Percentiles rank a stretch among this genome's conserved stretches.
These are phyloP conservation scores for Vollenhovia emeryi DNA, from an alignment of 1,140 invertebrate species.

Conservation along the genomic window DNA sequence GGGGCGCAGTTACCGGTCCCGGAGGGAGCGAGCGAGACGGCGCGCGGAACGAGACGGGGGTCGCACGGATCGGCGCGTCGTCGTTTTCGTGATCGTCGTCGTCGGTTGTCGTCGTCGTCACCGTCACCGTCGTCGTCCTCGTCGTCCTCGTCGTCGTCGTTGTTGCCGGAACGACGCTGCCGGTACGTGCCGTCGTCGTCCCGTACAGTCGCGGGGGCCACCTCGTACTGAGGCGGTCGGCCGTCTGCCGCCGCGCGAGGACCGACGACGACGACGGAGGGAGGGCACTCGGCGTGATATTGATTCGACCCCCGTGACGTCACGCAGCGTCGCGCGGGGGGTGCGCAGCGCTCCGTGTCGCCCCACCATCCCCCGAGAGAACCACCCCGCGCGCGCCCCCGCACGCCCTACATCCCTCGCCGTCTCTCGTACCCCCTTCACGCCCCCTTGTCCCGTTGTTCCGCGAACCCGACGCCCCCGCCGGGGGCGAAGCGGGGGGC, in stretches of 20 bases:
- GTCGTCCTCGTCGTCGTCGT: slow-evolving; percentile 61
- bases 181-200: slow-evolving; percentile 70
- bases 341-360: slow-evolving; percentile 54
- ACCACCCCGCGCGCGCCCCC: not conserved
- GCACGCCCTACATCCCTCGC: slow-evolving; percentile 18
- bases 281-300: slow-evolving; percentile 76
- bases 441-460: not conserved
- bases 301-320: slow-evolving; percentile 83
- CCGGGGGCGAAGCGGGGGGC: slow-evolving; percentile 70
- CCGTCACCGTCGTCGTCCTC: slow-evolving; percentile 25
- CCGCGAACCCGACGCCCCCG: slow-evolving; percentile 37
- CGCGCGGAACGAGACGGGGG: not conserved
- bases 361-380: not conserved
- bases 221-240: slow-evolving; percentile 82
- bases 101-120: slow-evolving; percentile 37
- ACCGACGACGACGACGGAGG: slow-evolving; percentile 60
- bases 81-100: slow-evolving; percentile 1
- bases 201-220: slow-evolving; percentile 82
- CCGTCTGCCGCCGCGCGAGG: slow-evolving; percentile 72
- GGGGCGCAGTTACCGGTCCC: not conserved
- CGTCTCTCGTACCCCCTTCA: slow-evolving; percentile 3
- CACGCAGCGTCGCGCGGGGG: slow-evolving; percentile 70
- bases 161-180: slow-evolving; percentile 76
- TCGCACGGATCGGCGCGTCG: not conserved
- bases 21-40: slow-evolving; percentile 4